phyloP scores from a whole-genome alignment of 1,140 invertebrate species.

The Scaptomyza graminum region DNA sequence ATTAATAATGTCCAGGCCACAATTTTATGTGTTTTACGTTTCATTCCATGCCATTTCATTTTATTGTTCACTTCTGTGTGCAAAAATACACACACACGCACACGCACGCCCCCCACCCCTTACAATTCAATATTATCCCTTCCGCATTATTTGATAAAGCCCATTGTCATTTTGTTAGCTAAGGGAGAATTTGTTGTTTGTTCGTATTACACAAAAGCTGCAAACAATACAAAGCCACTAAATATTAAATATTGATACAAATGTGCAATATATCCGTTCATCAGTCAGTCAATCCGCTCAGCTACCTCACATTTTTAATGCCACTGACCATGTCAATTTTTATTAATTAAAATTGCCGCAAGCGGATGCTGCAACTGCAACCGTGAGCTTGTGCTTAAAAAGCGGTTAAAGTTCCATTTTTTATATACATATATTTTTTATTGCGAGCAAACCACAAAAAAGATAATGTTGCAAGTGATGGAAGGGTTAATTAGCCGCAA shows the following conservation, averaged over 20 bases:
- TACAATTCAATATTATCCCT: no score
- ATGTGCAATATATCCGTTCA: neutral
- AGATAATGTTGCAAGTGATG: neutral
- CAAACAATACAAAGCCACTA: conserved; percentile 36
- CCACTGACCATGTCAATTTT: conserved; percentile 32
- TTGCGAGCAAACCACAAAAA: neutral
- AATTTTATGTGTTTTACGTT: conserved; percentile 54
- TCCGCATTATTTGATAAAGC: neutral
- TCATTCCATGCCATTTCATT: conserved; percentile 52
- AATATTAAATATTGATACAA: conserved; percentile 44
- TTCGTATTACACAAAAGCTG: neutral
- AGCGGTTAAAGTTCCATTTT: neutral
- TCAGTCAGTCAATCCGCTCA: conserved; percentile 2
- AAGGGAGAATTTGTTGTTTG: neutral
- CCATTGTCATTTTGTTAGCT: conserved; percentile 18
- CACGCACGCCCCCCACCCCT: neutral
- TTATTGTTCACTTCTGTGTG: conserved; percentile 36
- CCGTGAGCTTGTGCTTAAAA: neutral
- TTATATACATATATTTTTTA: neutral
- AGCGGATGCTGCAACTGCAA: conserved; percentile 4
- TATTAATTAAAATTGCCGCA: conserved; percentile 40
- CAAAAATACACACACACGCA: no score
- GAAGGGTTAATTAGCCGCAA: no score
- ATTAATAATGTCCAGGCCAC: conserved; percentile 49
- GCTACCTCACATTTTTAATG: conserved; percentile 2